Conservation (phyloP, 2,113 vertebrate genomes). For the Cygnus atratus region DNA sequence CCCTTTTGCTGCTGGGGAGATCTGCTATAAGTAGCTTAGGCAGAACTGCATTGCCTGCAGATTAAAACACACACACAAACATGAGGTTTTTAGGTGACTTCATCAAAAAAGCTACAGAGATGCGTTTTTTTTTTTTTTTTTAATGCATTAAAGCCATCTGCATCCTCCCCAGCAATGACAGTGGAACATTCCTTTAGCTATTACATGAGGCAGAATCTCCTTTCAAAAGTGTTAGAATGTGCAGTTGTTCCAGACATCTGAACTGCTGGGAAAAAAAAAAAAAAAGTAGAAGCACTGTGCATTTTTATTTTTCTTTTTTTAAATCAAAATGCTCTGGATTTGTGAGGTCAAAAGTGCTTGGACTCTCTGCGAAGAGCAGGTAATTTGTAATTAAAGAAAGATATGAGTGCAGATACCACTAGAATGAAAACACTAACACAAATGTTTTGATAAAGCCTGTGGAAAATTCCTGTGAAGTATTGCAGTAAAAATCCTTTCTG, state of each 20-base stretch:
- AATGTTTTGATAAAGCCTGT: background rate
- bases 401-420: background rate
- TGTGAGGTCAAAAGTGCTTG: background rate
- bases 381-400: background rate
- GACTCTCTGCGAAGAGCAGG: background rate
- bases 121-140: background rate
- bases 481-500: background rate
- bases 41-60: background rate
- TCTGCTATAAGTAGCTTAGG: background rate
- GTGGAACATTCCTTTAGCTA: background rate
- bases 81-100: background rate
- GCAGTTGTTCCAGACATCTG: background rate
- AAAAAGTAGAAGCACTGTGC: background rate
- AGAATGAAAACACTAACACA: background rate
- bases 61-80: background rate
- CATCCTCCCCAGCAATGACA: background rate
- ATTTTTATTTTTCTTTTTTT: background rate
- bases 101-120: background rate
- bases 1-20: background rate
- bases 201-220: background rate
- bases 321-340: background rate
- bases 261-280: background rate
- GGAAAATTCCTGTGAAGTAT: background rate
- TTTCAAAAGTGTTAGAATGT: conserved; percentile 14
- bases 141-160: background rate